Evolutionary conservation across 2,888 invertebrate genomes (phyloP).

Genomic region (Agonopterix subpropinquella): DNA sequence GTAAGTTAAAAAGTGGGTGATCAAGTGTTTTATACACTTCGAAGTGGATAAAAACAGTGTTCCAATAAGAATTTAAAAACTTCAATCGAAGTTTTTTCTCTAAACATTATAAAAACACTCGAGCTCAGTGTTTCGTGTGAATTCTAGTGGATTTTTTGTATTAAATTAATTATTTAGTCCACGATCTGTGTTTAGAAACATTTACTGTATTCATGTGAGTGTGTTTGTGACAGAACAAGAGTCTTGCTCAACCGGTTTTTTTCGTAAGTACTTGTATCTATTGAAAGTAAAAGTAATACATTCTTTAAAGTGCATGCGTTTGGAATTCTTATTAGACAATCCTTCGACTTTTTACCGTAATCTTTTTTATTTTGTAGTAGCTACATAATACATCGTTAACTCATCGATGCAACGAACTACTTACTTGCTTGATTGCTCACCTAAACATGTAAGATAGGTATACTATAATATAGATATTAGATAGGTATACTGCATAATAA

Average conservation of each 20-base stretch:
- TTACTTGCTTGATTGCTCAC: too few relatives aligned
- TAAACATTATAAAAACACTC: constrained; percentile 12
- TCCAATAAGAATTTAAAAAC: constrained; percentile 1
- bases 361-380: too few relatives aligned
- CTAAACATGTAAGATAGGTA: too few relatives aligned
- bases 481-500: too few relatives aligned
- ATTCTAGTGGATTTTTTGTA: constrained; percentile 26
- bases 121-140: constrained; percentile 24
- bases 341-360: too few relatives aligned
- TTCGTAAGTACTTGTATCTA: constrained; percentile 28
- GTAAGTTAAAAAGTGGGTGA: too few relatives aligned
- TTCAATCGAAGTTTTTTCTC: constrained; percentile 5
- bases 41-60: neutral
- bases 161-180: constrained; percentile 23
- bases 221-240: neutral
- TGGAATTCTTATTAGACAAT: neutral
- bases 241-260: constrained; percentile 9
- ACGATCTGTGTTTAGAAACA: constrained; percentile 25
- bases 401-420: too few relatives aligned
- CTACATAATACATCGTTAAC: too few relatives aligned
- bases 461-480: too few relatives aligned
- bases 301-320: neutral
- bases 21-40: neutral
- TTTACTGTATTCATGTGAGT: constrained; percentile 4
- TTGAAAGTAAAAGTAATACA: constrained; percentile 42